These are phyloP conservation scores for Paramormyrops kingsleyae DNA, from an alignment of 2,113 vertebrate genomes.

Conservation along the genomic window DNA sequence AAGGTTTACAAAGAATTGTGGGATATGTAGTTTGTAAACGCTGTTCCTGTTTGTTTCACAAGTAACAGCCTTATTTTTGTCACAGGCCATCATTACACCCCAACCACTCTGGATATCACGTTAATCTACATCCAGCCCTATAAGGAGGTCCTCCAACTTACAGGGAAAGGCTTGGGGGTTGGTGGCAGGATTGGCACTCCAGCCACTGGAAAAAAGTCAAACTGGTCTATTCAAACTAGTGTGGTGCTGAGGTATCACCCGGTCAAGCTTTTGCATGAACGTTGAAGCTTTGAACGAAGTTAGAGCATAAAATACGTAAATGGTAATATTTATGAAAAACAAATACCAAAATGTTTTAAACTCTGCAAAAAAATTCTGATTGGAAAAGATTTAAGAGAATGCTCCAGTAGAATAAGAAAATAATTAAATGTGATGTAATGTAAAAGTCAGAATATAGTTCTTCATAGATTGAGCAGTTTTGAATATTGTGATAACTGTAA, in stretches of 20 bases:
- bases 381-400: not conserved
- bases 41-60: not conserved
- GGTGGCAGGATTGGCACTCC: too few relatives aligned
- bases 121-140: too few relatives aligned
- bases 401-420: not conserved
- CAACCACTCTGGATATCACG: not conserved
- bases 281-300: not conserved
- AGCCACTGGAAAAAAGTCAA: too few relatives aligned
- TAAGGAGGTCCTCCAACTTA: too few relatives aligned
- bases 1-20: not conserved
- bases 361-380: not conserved
- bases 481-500: not conserved
- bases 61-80: not conserved
- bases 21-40: not conserved
- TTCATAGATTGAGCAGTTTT: not conserved
- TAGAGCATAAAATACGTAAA: not conserved
- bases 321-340: not conserved
- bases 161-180: too few relatives aligned
- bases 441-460: not conserved
- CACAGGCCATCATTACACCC: not conserved
- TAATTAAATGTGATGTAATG: not conserved
- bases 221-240: too few relatives aligned
- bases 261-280: not conserved
- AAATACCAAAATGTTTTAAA: not conserved
- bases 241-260: too few relatives aligned